Evolutionary conservation across 2,888 invertebrate genomes (phyloP), one percentile per base, ranked within the genome.

Genomic region (Drosophila acutilabella): DNA sequence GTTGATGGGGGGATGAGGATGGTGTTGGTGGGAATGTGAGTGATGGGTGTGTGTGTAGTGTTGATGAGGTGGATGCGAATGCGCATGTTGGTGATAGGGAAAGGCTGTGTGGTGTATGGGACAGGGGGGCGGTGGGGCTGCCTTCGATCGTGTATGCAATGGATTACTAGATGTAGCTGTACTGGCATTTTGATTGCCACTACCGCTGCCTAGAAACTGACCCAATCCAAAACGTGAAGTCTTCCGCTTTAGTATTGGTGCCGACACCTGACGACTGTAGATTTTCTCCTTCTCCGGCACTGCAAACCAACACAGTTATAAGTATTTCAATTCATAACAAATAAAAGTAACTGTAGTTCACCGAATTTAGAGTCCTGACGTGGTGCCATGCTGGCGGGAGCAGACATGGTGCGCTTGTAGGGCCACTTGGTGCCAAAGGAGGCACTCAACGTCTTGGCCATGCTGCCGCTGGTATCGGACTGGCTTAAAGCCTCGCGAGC

Each of bases 361-460:
- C 94, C 94, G 92, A 94, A 94, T 92, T 96, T 96, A 13, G 94
- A 94, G 88, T 96, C 96, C 88, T 95, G 95, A 53, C 95, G 94
- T 1, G 96, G 95, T 60, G 96, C 94, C 93, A 97, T 96, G 56
- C 96, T 96, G 48, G 97, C 96, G 10, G 98, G 98, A 13, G 98
- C 98, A 6, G 98, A 98, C 94, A 98, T 97, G 51, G 98, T 98
- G 69, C 98, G 93, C 92, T 98, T 97, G 93, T 98, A 98, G 0
- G 98, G 98, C 96, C 98, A 98, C 93, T 98, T 98, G 50, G 96
- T 96, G 60, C 97, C 97, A 89, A 98, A 96, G 83, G 97, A 97
- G 26, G 97, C 96, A 90, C 96, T 97, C 57, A 98, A 93, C 0
- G 98, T 96, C 92, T 96, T 95, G 10, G 92, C 92, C 78, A 95